Evolutionary conservation across 2,888 invertebrate genomes (phyloP).

Genomic region (Oscheius onirici): DNA sequence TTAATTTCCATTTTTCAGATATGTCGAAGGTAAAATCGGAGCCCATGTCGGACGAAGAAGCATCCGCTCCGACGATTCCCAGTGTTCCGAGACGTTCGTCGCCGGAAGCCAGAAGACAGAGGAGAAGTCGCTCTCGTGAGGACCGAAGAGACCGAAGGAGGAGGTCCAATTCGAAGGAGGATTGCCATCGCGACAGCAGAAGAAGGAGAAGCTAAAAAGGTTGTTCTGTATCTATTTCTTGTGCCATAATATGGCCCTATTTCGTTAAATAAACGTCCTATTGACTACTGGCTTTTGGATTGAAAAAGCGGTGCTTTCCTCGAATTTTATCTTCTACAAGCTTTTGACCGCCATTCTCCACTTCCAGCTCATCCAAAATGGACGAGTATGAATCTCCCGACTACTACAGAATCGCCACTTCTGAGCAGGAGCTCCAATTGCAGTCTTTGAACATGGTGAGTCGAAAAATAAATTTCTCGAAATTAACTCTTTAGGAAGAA

Average conservation of each 20-base stretch:
- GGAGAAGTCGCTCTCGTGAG: background rate
- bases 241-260: background rate
- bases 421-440: background rate
- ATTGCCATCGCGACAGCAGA: background rate
- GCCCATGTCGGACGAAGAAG: slow-evolving; percentile 14
- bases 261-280: background rate
- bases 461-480: background rate
- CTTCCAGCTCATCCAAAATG: too few relatives aligned
- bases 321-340: background rate
- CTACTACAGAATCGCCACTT: too few relatives aligned
- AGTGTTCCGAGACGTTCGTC: background rate
- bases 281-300: background rate
- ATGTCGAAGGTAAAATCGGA: slow-evolving; percentile 12
- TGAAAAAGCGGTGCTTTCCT: background rate
- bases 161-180: background rate
- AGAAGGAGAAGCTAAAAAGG: background rate
- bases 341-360: too few relatives aligned
- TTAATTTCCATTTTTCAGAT: background rate
- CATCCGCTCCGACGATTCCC: background rate
- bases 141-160: background rate
- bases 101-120: background rate
- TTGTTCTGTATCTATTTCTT: slow-evolving; percentile 5
- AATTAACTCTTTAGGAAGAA: slow-evolving; percentile 15
- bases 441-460: background rate
- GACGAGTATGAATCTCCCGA: too few relatives aligned